Conservation (phyloP, 1,140 invertebrate species). For the Drosophila carrolli region DNA sequence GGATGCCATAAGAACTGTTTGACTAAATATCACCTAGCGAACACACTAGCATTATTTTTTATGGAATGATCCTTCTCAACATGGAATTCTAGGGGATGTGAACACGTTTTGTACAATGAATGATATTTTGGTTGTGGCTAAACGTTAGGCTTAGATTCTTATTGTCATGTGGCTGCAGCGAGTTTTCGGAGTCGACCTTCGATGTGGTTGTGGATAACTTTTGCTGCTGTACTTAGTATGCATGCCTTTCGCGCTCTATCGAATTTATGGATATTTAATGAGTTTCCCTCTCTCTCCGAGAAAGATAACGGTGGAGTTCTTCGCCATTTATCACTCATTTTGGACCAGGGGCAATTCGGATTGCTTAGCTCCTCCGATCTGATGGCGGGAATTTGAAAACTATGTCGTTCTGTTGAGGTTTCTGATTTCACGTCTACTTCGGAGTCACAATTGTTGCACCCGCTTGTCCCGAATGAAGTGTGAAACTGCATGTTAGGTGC, state of each 20-base stretch:
- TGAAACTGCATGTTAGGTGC: constrained; percentile 72
- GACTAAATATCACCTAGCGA: constrained; percentile 48
- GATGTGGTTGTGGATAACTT: constrained; percentile 52
- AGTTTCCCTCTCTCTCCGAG: neutral
- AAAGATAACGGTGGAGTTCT: constrained; percentile 12
- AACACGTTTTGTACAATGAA: constrained; percentile 41
- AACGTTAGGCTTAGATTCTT: constrained; percentile 15
- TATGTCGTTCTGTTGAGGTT: neutral
- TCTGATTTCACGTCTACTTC: constrained; percentile 1
- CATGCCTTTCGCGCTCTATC: constrained; percentile 21
- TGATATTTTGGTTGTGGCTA: constrained; percentile 49
- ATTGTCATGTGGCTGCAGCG: constrained; percentile 56
- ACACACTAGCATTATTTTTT: constrained; percentile 29
- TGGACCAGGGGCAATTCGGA: constrained; percentile 7
- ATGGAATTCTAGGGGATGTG: constrained; percentile 38
- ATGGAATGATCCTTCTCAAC: constrained; percentile 48
- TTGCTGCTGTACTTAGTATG: constrained; percentile 51
- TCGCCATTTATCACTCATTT: neutral
- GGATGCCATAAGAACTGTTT: constrained; percentile 49
- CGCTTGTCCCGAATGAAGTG: constrained; percentile 56
- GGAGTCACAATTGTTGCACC: constrained; percentile 72
- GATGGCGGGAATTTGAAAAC: constrained; percentile 22
- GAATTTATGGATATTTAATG: neutral
- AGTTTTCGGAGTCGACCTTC: constrained; percentile 55
- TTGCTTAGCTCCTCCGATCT: constrained; percentile 11